Base-by-base conservation (phyloP, 2,113 vertebrate species). In the Tylochromis polylepis region DNA sequence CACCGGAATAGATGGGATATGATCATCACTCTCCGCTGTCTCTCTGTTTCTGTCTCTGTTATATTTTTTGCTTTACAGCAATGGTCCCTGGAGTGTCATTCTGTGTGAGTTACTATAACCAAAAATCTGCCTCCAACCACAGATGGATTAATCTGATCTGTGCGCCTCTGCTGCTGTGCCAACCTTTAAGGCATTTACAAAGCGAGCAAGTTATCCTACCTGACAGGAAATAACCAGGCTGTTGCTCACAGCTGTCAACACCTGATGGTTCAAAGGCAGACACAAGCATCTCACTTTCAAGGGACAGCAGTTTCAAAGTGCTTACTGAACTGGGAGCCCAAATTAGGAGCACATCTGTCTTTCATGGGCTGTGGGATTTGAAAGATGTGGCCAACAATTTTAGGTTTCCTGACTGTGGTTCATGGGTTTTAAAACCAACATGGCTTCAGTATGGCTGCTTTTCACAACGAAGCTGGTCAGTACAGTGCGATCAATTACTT, bases 261-360 rank as follows among this genome's bases (percentile, higher is more conserved):
- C 55, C 72, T 60, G 12, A 31, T 1, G 18, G 31, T 70, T 85
- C 41, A 70, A 67, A 65, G 70, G 31, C 18, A 22, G 24, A 14
- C 55, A 38, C 11, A 15, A 49, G 55, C 77, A 1, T 60, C 67
- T 59, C 18, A 24, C 72, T 77, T 77, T 34, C 72, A 14, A 77
- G 41, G 18, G 72, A 53, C n/a, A 85, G 78, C n/a, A 5, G 46
- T 83, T 90, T 84, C 81, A 75, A 90, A 86, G 72, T 36, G 15
- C 34, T 88, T 82, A 65, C 29, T 85, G 60, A 88, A 89, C 67
- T 49, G 3, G 84, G 55, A 89, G 79, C 67, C 51, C 5, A 85
- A 83, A 85, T 80, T 75, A 88, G 41, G 51, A 81, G 31, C 70
- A 81, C 82, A 87, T 93, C 79, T 88, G 85, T 92, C 84, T 85